Evolutionary conservation across 2,797 vertebrate species (phyloP), one percentile per base, ranked within the genome.

Genomic region (Eospalax fontanierii): DNA sequence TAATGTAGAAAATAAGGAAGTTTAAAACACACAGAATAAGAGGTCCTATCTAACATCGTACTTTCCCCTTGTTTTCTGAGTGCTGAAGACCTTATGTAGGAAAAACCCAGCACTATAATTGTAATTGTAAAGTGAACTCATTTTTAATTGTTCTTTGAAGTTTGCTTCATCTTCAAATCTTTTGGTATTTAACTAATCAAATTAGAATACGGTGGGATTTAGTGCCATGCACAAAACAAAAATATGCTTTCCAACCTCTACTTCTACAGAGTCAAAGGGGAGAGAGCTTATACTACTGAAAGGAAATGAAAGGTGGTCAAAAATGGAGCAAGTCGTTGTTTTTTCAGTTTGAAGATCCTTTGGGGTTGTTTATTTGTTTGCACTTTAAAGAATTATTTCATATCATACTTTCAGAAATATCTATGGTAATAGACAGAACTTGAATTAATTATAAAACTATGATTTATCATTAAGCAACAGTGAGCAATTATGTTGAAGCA

Each of bases 401-500:
- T 70, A 75, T 82, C 94, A 19, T 95, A 83, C 97, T 98, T 96
- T 93, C 75, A 97, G 57, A 90, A 96, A 87, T 3, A 0, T 71
- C 95, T 95, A 97, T 98, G 46, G 59, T 81, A 97, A 83, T n/a
- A 94, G 89, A 96, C 93, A 98, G 95, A 94, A 96, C 73, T 88
- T 93, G 78, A 97, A 97, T 98, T 98, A 97, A 95, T 97, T 98
- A 97, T n/a, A 87, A 14, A 93, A 96, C 89, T 57, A 93, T 93
- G 97, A 97, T 97, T 97, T 98, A 94, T 94, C 88, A 93, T 96
- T 97, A 95, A 98, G 93, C 85, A 97, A 84, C 92, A 98, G 97
- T 96, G 96, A 96, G 76, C 87, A 97, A 97, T 98, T 97, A 96
- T 97, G 82, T 97, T 97, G 86, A 97, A 97, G 98, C 35, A 93